Evolutionary conservation across 2,797 vertebrate species (phyloP).

Genomic region (Pipistrellus nathusii): DNA sequence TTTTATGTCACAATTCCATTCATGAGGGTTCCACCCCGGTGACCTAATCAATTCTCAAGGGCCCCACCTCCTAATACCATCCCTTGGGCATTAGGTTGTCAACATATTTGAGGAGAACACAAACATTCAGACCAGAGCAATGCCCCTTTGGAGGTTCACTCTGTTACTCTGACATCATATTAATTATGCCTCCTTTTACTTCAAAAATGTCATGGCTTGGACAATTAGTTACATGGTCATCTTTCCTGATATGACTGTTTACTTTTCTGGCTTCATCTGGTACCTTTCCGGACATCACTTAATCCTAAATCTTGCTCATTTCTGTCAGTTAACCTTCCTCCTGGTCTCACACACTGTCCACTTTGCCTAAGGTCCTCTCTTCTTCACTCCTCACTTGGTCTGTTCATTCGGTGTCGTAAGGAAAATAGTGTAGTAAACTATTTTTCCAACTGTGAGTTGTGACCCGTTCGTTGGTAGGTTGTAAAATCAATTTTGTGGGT

Average conservation of each 20-base stretch:
- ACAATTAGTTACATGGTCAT: neutral
- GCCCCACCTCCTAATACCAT: neutral
- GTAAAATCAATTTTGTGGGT: slow-evolving; percentile 22
- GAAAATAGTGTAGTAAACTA: neutral
- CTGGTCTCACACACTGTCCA: neutral
- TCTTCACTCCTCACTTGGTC: neutral
- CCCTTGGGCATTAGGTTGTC: neutral
- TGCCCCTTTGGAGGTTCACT: neutral
- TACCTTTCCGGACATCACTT: neutral
- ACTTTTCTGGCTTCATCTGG: neutral
- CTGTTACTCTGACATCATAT: neutral
- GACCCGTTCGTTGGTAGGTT: neutral
- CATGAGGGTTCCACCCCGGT: neutral
- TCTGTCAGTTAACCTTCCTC: neutral
- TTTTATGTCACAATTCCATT: neutral
- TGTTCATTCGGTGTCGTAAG: neutral
- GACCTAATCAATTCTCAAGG: neutral
- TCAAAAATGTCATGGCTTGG: neutral
- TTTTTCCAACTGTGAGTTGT: neutral
- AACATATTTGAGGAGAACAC: neutral
- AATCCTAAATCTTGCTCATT: neutral
- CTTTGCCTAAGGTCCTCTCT: neutral
- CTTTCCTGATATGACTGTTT: neutral
- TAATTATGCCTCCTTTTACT: neutral
- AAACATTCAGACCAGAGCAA: neutral